These are phyloP conservation scores for Cerastis leucographa DNA, from an alignment of 2,888 invertebrate species.

Conservation along the genomic window DNA sequence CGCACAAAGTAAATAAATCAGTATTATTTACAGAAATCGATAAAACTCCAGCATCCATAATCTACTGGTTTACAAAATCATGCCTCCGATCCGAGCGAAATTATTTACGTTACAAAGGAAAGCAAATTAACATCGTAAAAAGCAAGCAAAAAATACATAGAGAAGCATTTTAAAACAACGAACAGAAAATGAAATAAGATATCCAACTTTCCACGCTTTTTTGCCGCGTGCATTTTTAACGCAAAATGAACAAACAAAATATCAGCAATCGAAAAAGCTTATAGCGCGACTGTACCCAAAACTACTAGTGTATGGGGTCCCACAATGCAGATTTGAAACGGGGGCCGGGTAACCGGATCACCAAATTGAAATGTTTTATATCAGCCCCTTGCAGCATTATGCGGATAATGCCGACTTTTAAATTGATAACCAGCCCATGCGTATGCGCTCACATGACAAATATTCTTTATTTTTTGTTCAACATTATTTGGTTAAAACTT, in stretches of 20 bases:
- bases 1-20: not conserved
- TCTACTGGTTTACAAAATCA: constrained; percentile 44
- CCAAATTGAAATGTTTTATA: constrained; percentile 91
- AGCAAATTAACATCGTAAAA: constrained; percentile 44
- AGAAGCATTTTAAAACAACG: constrained; percentile 47
- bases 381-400: constrained; percentile 84
- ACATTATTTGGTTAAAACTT: constrained; percentile 88
- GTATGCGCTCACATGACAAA: constrained; percentile 83
- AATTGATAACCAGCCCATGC: constrained; percentile 89
- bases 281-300: constrained; percentile 80
- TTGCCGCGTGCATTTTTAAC: constrained; percentile 54
- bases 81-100: constrained; percentile 24
- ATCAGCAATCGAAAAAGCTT: constrained; percentile 36
- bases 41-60: constrained; percentile 21
- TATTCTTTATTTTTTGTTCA: constrained; percentile 73
- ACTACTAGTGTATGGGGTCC: constrained; percentile 88
- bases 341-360: constrained; percentile 89
- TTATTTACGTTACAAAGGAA: constrained; percentile 58
- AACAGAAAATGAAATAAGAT: constrained; percentile 60
- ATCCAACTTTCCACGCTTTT: constrained; percentile 41
- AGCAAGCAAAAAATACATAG: constrained; percentile 22
- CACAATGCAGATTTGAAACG: constrained; percentile 88
- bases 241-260: constrained; percentile 38
- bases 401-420: constrained; percentile 88
- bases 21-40: constrained; percentile 10